Base-by-base conservation (phyloP, 2,797 vertebrate species). In the Neoniphon sammara region DNA sequence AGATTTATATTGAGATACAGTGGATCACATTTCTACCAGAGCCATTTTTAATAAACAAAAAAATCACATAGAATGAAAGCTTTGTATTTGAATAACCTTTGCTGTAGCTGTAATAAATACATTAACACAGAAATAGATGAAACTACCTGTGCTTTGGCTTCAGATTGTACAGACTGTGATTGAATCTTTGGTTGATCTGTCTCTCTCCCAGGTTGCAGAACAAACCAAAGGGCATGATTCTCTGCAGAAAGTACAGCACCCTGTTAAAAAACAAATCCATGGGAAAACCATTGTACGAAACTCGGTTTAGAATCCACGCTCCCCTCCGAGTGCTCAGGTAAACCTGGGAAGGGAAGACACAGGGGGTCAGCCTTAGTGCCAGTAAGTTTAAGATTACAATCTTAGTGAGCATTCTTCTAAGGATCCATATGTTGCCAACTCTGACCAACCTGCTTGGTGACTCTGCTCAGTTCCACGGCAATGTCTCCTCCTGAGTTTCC, bases 141-240 rank as follows among this genome's bases (percentile, higher is more conserved):
- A 44, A 25, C 21, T 91, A 97, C 96, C 96, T 96, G 94, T 98
- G 95, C n/a, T 93, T 94, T 66, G 96, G 96, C 82, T 96, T 94
- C 31, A 97, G 87, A 27, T 91, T 92, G 84, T 94, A 96, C 39
- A 94, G 66, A 17, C 69, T 23, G 60, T 95, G 94, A 75, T 94
- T 78, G 74, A 95, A 94, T 72, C 83, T 86, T 5, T 50, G 8
- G 65, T 95, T 95, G 61, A 94, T 34, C 10, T 0, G 58, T 0
- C 44, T 88, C 82, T 95, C 94, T 18, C 0, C 72, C 1, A 92
- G 0, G 14, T 31, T 21, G 66, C 87, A 91, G 0, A 68, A 0
- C 12, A 91, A 0, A 25, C 67, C 23, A 34, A 60, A 72, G 6
- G 94, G 93, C 39, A 92, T 69, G 2, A 88, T 0, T 0, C 0